Conservation (phyloP, 1,140 invertebrate species). For the Drusus annulatus region DNA sequence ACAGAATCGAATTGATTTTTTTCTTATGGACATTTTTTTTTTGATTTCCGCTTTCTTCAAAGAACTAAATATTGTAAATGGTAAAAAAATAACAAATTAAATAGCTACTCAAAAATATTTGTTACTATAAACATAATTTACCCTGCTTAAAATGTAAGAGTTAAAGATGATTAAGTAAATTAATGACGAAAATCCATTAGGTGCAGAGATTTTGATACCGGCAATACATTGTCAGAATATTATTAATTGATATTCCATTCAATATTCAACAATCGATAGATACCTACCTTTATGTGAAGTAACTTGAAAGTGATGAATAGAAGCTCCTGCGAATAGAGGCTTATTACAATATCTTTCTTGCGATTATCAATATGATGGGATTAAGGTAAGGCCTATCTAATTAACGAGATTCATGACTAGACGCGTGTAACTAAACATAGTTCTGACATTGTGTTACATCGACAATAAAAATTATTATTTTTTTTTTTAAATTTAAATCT, state of each 20-base stretch:
- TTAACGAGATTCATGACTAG: conserved; percentile 54
- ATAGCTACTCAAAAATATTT: too few species aligned
- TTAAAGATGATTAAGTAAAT: conserved; percentile 4
- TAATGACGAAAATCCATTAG: conserved; percentile 27
- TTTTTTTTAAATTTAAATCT: too few species aligned
- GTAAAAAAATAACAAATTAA: too few species aligned
- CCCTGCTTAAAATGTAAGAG: too few species aligned
- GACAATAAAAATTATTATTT: too few species aligned
- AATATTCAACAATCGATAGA: conserved; percentile 31
- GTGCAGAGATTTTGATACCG: background rate
- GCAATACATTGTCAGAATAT: conserved; percentile 26
- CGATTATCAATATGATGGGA: conserved; percentile 37
- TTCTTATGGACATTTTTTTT: too few species aligned
- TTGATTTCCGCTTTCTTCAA: too few species aligned
- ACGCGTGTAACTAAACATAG: conserved; percentile 38
- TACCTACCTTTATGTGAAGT: conserved; percentile 25
- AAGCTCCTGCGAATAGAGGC: conserved; percentile 44
- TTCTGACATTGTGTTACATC: background rate
- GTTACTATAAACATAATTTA: too few species aligned
- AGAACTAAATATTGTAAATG: too few species aligned
- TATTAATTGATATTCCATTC: conserved; percentile 40
- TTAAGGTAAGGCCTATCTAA: conserved; percentile 58
- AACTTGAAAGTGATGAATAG: conserved; percentile 37
- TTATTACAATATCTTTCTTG: conserved; percentile 46
- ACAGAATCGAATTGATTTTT: too few species aligned